Conservation (phyloP, 2,113 vertebrate species). For the Plecotus auritus region DNA sequence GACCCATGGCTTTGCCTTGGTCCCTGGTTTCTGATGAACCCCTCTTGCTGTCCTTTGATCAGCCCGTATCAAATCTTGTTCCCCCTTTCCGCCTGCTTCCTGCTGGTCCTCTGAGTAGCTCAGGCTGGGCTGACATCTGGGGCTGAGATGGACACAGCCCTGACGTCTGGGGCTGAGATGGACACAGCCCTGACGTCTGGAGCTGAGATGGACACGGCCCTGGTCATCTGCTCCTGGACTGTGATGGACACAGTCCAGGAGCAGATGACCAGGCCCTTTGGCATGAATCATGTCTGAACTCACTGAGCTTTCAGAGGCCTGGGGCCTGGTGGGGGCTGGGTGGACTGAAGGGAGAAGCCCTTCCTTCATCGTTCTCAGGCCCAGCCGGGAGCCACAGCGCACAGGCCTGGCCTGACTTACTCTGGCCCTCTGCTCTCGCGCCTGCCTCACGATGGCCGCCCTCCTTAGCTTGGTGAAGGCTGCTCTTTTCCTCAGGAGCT, state of each 20-base stretch:
- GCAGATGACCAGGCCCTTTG: background rate
- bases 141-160: background rate
- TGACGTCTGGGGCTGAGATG: background rate
- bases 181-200: background rate
- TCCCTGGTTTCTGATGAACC: background rate
- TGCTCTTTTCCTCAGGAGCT: conserved; percentile 78
- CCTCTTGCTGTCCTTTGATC: background rate
- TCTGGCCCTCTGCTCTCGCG: background rate
- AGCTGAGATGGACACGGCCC: background rate
- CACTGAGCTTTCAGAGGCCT: background rate
- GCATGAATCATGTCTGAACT: background rate
- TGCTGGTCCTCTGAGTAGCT: too few relatives aligned
- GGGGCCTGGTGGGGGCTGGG: too few relatives aligned
- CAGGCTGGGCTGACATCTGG: background rate
- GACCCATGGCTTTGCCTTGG: background rate
- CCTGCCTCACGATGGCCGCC: conserved; percentile 49
- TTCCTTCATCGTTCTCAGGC: background rate
- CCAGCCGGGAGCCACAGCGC: fast-evolving
- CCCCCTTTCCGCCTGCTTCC: background rate
- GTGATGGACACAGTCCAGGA: too few relatives aligned
- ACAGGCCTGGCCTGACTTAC: conserved; percentile 55
- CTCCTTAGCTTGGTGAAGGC: conserved; percentile 73
- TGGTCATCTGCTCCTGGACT: too few relatives aligned
- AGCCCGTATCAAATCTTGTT: background rate
- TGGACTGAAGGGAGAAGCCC: background rate